Evolutionary conservation across 2,888 invertebrate species (phyloP), one percentile per base, ranked within the genome.

Genomic region (Leucozona laternaria): DNA sequence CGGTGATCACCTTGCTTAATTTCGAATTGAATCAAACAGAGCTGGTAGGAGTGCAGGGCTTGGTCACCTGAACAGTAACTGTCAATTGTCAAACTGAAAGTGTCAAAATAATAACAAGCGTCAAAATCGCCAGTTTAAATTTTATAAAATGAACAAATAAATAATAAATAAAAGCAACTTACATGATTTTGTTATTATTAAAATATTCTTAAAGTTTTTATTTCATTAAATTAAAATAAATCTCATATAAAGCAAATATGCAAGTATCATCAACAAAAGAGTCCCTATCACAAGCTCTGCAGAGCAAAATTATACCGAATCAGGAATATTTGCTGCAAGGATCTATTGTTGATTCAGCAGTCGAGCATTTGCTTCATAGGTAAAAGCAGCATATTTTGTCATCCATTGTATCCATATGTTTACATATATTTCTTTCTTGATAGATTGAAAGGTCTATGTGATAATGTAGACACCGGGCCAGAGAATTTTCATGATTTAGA

Each of bases 401-500:
- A 13, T 48, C 13, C 8, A 22, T 5, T 11, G 0, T 20, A 8
- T 50, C 4, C 2, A 13, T 20, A 10, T n/a, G n/a, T n/a, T n/a
- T n/a, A n/a, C n/a, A 2, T 28, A 22, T 50, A 22, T 25, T 25
- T 15, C 15, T 37, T 48, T 20, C 45, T 10, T 25, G 10, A 25
- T 15, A 93, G 94, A 80, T 93, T 99, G 15, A 95, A 98, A 89
- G 98, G 98, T 2, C 94, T 98, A 7, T 98, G 98, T 92, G 98
- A 99, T 90, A 97, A 97, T 93, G 97, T 97, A 1, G 97, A 98
- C 90, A 96, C 96, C 70, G 97, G 96, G 4, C 97, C 97, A 0
- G 98, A 98, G 92, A 95, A 96, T 0, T 99, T 98, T 92, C 96
- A 97, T 90, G 98, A 99, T 91, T 97, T 98, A 91, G 98, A 98